Evolutionary conservation across 2,888 invertebrate genomes (phyloP), one percentile per base, ranked within the genome.

Genomic region (Rhingia rostrata): DNA sequence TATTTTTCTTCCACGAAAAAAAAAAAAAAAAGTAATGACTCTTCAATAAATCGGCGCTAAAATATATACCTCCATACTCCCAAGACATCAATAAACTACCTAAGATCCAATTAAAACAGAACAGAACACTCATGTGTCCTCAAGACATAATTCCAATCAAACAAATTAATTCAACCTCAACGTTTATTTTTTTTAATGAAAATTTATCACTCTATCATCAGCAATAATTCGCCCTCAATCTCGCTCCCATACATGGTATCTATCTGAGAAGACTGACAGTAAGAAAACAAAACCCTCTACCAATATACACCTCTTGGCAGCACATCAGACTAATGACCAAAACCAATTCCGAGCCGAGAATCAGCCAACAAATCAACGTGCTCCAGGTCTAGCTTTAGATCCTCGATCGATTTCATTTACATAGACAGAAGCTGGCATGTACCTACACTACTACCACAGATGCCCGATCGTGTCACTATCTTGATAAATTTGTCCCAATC

Each of bases 401-500:
- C 32, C 4, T 22, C 47, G 30, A 45, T 6, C 22, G 22, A 22
- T 47, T 9, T n/a, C 22, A 77, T 67, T 61, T 53, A 39, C 67
- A 67, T 61, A 51, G 66, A 37, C 72, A 72, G 80, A 54, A 67
- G 67, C 67, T 12, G 45, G 47, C 35, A 30, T 35, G 4, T 10
- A n/a, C 33, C 43, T 22, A 39, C 53, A 32, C 61, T 30, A 49
- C 64, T 72, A 56, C 45, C 56, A 10, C 67, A 60, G 45, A 37
- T 53, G 51, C 45, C 6, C 37, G 54, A 63, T 56, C 22, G 75
- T 53, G 75, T 74, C 73, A 56, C 43, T 12, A 70, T 77, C 72
- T 77, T 61, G 77, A 77, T 77, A 82, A 82, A 77, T 82, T 72
- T 63, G 75, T 82, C 56, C 77, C 77, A 72, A 77, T 82, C 82